Evolutionary conservation across 2,113 vertebrate species (phyloP), one percentile per base, ranked within the genome.

Genomic region (Hippopotamus amphibius): DNA sequence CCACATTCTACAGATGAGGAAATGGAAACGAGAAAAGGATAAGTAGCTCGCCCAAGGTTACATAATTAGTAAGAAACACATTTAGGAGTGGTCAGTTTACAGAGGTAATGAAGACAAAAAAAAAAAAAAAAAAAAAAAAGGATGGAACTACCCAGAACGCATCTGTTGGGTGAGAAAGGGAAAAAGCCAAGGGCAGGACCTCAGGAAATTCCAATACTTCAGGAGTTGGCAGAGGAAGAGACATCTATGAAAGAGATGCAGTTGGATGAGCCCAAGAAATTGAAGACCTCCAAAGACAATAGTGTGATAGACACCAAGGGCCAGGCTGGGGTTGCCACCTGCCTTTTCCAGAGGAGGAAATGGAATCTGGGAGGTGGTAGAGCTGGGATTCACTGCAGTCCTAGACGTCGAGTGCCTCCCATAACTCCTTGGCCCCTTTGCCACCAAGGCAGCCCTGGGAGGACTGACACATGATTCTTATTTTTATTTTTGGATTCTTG

Each of bases 401-500:
- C 37, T 10, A 10, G 61, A 37, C 0, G 0, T 33, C 2, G 2
- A 0, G 0, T 0, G 53, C 33, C 33, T 53, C 30, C 71, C 4
- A 26, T 1, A 0, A 0, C 15, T 43, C 43, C 7, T 0, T 1
- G 7, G 14, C 5, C 24, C 26, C 11, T 28, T 17, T 48, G 30
- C 33, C 48, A 92, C 17, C 37, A 28, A 88, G 80, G 43, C 6
- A 16, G 33, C 16, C 10, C 50, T 50, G 24, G 63, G 26, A 82
- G 13, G 14, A 43, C 24, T 68, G 41, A 10, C 14, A 14, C 2
- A 0, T 14, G 50, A 41, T 10, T 95, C 80, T 91, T 69, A 79
- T 53, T 79, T 77, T 93, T 26, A 71, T 13, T 43, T 66, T 57
- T 85, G 50, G 59, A 61, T 5, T 53, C 24, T 83, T 61, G 33